Evolutionary conservation across 2,113 vertebrate species (phyloP), one percentile per base, ranked within the genome.

Genomic region (Callipepla squamata): DNA sequence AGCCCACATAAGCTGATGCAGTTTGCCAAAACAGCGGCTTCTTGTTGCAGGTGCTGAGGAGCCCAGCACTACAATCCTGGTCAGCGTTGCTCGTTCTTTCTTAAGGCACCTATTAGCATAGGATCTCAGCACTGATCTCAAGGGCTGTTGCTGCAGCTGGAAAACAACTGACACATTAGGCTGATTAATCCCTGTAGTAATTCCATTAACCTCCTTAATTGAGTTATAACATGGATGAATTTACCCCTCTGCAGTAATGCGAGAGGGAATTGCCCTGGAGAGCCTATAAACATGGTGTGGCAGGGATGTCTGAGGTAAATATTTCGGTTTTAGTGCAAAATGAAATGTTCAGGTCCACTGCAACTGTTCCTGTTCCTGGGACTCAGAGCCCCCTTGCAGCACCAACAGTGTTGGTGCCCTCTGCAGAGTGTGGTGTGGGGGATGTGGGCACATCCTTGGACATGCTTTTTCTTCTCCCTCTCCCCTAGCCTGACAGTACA

Each of bases 121-220:
- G 87, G 59, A 83, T 94, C 90, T 93, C 78, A 76, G 47, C 76
- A 69, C 66, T 85, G 72, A 93, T 90, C 77, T 85, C 55, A 76
- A 8, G 53, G 83, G 85, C 70, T 77, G 67, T 59, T 90, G 90
- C 81, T 85, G 73, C 28, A 82, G 47, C 67, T 91, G 67, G 62
- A 88, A 82, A 76, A 63, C 74, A 82, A 63, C 47, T 50, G n/a
- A 81, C 38, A 80, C 57, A 45, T 75, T 89, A 88, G 87, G 16
- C 58, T 75, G 80, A 94, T 86, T 88, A 92, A 92, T 91, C 74
- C 90, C 90, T 91, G 63, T 73, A 91, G 55, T 91, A 94, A 96
- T 93, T 92, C 74, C 62, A 87, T 86, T 93, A 95, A 90, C 67
- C 80, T 80, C 74, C 67, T 91, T 89, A 81, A 80, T 86, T 67